Evolutionary conservation across 2,888 invertebrate species (phyloP).

Genomic region (Cephus pulcher): DNA sequence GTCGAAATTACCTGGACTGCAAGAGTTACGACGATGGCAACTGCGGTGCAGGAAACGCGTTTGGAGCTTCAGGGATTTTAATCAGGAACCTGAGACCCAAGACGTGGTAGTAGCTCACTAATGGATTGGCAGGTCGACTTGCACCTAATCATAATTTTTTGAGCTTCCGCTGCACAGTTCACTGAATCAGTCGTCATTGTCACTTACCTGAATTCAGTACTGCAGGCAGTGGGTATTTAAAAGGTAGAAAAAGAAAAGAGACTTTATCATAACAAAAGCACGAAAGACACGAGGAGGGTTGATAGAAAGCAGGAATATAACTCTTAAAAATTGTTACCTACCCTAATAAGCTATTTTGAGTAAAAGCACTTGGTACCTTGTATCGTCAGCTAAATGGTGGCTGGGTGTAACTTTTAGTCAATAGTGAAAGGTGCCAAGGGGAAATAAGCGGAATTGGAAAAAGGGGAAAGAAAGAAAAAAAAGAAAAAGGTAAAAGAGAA

Average conservation of each 20-base stretch:
- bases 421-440: background rate
- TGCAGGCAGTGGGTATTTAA: background rate
- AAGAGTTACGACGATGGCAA: background rate
- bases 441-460: background rate
- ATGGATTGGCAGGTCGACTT: constrained; percentile 53
- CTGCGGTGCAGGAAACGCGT: background rate
- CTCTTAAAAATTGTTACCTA: background rate
- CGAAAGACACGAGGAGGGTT: background rate
- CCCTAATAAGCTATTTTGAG: background rate
- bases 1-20: background rate
- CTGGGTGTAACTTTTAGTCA: background rate
- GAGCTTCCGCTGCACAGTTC: constrained; percentile 6
- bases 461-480: background rate
- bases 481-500: background rate
- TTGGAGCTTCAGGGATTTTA: constrained; percentile 47
- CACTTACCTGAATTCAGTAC: background rate
- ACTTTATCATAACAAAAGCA: background rate
- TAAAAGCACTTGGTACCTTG: background rate
- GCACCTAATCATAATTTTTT: constrained; percentile 52
- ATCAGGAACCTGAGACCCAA: constrained; percentile 44
- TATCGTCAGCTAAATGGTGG: background rate
- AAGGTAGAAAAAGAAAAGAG: background rate
- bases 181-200: constrained; percentile 5
- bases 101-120: constrained; percentile 32
- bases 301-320: background rate